These are phyloP conservation scores for Hyles lineata DNA, from an alignment of 2,888 invertebrate genomes.

Conservation along the genomic window DNA sequence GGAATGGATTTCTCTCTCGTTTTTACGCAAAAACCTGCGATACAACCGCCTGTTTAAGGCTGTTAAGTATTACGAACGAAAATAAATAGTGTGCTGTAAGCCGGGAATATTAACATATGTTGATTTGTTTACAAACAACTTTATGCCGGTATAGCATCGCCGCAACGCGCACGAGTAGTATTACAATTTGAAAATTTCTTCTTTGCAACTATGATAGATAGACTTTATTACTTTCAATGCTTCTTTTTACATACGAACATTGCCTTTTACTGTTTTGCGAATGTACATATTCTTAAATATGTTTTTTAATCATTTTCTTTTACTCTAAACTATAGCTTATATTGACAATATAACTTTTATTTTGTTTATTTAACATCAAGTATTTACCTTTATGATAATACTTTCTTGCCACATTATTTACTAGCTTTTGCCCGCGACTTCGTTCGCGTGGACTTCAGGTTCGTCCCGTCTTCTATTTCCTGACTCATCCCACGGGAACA, in stretches of 20 bases:
- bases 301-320: neutral
- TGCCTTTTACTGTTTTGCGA: neutral
- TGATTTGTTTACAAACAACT: conserved; percentile 83
- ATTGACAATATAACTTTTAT: too few species aligned
- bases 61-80: neutral
- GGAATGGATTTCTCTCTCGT: conserved; percentile 48
- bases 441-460: too few species aligned
- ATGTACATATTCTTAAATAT: neutral
- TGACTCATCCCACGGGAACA: too few species aligned
- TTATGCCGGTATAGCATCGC: conserved; percentile 62
- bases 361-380: too few species aligned
- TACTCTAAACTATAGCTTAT: too few species aligned
- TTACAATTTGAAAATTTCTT: conserved; percentile 4
- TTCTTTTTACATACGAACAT: neutral
- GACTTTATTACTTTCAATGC: neutral
- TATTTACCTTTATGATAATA: too few species aligned
- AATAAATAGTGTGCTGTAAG: conserved; percentile 2
- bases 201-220: neutral
- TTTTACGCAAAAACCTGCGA: conserved; percentile 41
- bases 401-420: too few species aligned
- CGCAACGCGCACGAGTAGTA: conserved; percentile 16
- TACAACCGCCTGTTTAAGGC: conserved; percentile 41
- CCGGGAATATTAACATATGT: conserved; percentile 63
- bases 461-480: too few species aligned
- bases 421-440: too few species aligned